phyloP scores from a whole-genome alignment of 2,113 vertebrate genomes.

The Nansenia antarctica region DNA sequence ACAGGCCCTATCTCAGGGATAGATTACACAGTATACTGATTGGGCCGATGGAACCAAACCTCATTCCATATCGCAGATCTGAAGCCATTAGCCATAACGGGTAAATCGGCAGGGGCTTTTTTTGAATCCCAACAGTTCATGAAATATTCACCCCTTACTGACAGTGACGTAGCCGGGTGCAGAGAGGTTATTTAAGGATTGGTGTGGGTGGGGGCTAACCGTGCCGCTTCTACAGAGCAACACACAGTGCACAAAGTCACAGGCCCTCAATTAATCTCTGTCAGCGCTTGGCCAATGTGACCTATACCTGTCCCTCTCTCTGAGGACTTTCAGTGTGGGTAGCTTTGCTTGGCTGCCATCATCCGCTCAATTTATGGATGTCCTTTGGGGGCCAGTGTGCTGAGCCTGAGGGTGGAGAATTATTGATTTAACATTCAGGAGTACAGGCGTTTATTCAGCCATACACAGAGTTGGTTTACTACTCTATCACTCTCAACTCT shows the following conservation, averaged over 20 bases:
- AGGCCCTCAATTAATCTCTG: constrained; percentile 62
- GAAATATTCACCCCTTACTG: constrained; percentile 67
- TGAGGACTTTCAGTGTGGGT: constrained; percentile 44
- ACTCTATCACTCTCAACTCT: constrained; percentile 32
- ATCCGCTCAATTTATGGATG: constrained; percentile 60
- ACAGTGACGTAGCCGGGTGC: constrained; percentile 33
- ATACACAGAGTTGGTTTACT: constrained; percentile 45
- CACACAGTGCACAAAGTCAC: constrained; percentile 29
- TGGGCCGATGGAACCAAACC: constrained; percentile 20
- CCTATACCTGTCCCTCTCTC: constrained; percentile 56
- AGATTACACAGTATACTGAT: constrained; percentile 19
- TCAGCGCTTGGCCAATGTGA: constrained; percentile 60
- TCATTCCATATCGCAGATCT: constrained; percentile 23
- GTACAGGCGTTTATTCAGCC: constrained; percentile 47
- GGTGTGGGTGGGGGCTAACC: no score
- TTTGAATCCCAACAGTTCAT: constrained; percentile 48
- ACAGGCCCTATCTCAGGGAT: constrained; percentile 12
- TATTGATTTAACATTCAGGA: constrained; percentile 47
- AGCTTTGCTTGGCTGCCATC: constrained; percentile 48
- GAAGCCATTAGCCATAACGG: constrained; percentile 23
- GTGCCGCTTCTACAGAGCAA: neutral
- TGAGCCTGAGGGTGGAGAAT: constrained; percentile 38
- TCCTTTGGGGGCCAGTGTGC: constrained; percentile 40
- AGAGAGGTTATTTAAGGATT: constrained; percentile 43
- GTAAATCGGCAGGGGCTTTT: constrained; percentile 15